Percentiles rank a stretch among this genome's conserved stretches.
Conservation (phyloP, 2,113 vertebrate species). For the Halcyon malimbica region DNA sequence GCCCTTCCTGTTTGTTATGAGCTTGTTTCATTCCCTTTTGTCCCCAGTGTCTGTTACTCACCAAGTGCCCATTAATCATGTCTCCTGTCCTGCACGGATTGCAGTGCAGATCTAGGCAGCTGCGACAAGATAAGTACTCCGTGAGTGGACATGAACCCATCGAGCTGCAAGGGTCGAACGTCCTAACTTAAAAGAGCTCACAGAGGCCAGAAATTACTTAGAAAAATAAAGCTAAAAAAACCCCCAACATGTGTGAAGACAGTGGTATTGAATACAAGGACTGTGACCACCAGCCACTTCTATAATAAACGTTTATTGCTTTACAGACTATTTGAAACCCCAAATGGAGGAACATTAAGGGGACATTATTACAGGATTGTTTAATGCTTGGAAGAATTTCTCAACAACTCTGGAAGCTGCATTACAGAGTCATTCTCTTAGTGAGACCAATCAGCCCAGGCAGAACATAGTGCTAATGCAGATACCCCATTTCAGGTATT, state of each 20-base stretch:
- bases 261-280: background rate
- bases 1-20: constrained; percentile 33
- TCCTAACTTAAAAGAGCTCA: background rate
- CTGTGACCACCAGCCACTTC: background rate
- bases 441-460: background rate
- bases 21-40: background rate
- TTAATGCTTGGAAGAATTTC: background rate
- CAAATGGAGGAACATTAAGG: background rate
- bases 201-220: background rate
- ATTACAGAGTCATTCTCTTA: background rate
- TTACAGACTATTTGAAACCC: background rate
- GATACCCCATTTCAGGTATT: background rate
- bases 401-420: background rate
- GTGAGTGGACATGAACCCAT: background rate
- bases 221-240: too few species aligned
- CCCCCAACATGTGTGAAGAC: background rate
- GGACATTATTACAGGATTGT: background rate
- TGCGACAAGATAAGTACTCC: background rate
- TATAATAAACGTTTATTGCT: background rate
- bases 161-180: background rate
- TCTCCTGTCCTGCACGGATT: background rate
- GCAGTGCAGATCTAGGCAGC: background rate
- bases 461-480: background rate
- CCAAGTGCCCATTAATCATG: constrained; percentile 19
- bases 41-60: background rate